These are phyloP conservation scores for Nyctalus aviator DNA, from an alignment of 2,797 vertebrate genomes.

Conservation along the genomic window DNA sequence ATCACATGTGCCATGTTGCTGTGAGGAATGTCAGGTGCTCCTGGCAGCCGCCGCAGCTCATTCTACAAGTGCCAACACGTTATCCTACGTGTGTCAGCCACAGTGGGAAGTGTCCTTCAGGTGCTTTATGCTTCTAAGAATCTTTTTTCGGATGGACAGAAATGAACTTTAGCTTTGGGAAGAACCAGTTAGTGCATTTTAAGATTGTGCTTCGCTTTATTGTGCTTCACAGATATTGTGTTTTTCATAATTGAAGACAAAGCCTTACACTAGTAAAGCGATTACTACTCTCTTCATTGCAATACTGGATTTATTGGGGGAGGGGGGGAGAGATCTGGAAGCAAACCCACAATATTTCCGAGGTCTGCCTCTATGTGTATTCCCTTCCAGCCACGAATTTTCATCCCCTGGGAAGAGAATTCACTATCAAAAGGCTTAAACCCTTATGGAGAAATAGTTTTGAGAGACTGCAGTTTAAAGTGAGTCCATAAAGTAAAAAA, in stretches of 20 bases:
- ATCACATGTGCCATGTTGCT: conserved; percentile 24
- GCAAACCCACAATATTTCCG: background rate
- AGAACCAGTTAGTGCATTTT: background rate
- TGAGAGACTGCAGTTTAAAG: background rate
- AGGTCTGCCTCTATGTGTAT: background rate
- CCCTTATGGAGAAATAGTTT: conserved; percentile 37
- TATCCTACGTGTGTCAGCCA: background rate
- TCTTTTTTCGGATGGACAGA: conserved; percentile 54
- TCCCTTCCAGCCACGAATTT: background rate
- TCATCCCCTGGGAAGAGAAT: background rate
- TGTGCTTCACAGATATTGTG: background rate
- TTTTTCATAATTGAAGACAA: background rate
- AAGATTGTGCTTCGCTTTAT: background rate
- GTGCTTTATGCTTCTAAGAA: background rate
- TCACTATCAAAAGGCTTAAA: conserved; percentile 35
- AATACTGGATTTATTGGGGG: background rate
- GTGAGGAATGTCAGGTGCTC: background rate
- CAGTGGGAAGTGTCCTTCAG: conserved; percentile 24
- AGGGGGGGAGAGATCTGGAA: background rate
- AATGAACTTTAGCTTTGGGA: conserved; percentile 37
- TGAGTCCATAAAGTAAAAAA: background rate
- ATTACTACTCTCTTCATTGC: background rate
- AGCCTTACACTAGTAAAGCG: background rate
- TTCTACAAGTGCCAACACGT: conserved; percentile 50
- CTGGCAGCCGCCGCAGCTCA: conserved; percentile 47